phyloP scores from a whole-genome alignment of 92 coral and sea anemone species.

The Bergia puertoricense region DNA sequence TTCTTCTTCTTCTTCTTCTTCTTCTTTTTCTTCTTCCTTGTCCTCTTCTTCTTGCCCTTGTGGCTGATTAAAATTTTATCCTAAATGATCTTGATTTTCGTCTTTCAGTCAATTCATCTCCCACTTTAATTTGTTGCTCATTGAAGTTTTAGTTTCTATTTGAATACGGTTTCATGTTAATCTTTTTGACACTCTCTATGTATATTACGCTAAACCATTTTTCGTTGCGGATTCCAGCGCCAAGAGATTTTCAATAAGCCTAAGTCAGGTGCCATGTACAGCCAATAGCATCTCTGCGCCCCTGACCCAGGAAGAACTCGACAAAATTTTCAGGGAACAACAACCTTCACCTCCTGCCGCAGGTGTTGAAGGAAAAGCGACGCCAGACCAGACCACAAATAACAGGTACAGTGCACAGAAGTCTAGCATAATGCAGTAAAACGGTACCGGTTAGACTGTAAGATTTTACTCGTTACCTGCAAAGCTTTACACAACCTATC shows the following conservation, averaged over 20 bases:
- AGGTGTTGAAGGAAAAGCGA: neutral
- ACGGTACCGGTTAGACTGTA: too few species aligned
- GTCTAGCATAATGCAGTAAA: neutral
- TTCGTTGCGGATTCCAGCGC: slow-evolving; percentile 6
- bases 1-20: too few species aligned
- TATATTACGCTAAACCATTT: neutral
- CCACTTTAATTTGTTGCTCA: neutral
- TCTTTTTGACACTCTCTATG: too few species aligned
- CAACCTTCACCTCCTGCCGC: slow-evolving; percentile 8
- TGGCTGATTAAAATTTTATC: too few species aligned
- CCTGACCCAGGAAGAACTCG: slow-evolving; percentile 42
- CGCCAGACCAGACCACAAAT: slow-evolving; percentile 9
- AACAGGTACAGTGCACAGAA: neutral
- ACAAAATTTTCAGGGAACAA: slow-evolving; percentile 35
- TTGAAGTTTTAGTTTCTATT: too few species aligned
- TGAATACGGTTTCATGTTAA: neutral
- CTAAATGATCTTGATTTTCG: too few species aligned
- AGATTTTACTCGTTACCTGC: too few species aligned
- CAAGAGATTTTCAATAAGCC: slow-evolving; percentile 23
- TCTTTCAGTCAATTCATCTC: neutral
- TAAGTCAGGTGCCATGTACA: slow-evolving; percentile 3
- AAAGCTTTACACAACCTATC: too few species aligned
- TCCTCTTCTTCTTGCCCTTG: too few species aligned
- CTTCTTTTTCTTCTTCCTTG: too few species aligned
- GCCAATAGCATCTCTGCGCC: slow-evolving; percentile 38